Conservation (phyloP, 2,888 invertebrate species). For the Heliconius charithonia region DNA sequence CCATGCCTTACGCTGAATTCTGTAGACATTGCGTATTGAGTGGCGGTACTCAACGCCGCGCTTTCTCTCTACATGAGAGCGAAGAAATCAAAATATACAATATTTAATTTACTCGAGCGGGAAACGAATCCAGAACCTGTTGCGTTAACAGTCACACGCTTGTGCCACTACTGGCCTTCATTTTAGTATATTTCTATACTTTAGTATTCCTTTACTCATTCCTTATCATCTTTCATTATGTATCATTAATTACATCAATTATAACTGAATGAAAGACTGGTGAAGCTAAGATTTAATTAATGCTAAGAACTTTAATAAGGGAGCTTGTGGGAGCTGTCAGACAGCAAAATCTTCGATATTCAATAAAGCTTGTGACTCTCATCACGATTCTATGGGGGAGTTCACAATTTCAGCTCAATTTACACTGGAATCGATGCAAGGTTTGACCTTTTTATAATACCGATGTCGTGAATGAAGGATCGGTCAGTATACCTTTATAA, state of each 20-base stretch:
- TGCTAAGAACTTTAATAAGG: conserved; percentile 1
- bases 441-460: conserved; percentile 42
- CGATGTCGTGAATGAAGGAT: conserved; percentile 30
- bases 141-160: too few relatives aligned
- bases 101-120: too few relatives aligned
- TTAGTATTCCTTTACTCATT: too few relatives aligned
- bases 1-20: too few relatives aligned
- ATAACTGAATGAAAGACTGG: neutral
- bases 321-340: conserved; percentile 33
- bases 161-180: too few relatives aligned
- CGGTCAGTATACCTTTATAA: conserved; percentile 20
- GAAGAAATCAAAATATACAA: too few relatives aligned
- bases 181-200: too few relatives aligned
- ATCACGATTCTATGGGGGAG: conserved; percentile 34
- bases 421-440: conserved; percentile 40
- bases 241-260: neutral
- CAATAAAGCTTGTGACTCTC: conserved; percentile 39
- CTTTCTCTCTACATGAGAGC: too few relatives aligned
- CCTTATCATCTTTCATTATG: too few relatives aligned
- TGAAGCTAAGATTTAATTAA: conserved; percentile 12
- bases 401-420: conserved; percentile 41
- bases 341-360: conserved; percentile 42
- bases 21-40: too few relatives aligned
- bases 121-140: too few relatives aligned
- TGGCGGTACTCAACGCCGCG: too few relatives aligned